Percentiles rank a stretch among this genome's conserved stretches.
These are phyloP conservation scores for Napeogenes sylphis DNA, from an alignment of 2,888 invertebrate genomes.

Conservation along the genomic window DNA sequence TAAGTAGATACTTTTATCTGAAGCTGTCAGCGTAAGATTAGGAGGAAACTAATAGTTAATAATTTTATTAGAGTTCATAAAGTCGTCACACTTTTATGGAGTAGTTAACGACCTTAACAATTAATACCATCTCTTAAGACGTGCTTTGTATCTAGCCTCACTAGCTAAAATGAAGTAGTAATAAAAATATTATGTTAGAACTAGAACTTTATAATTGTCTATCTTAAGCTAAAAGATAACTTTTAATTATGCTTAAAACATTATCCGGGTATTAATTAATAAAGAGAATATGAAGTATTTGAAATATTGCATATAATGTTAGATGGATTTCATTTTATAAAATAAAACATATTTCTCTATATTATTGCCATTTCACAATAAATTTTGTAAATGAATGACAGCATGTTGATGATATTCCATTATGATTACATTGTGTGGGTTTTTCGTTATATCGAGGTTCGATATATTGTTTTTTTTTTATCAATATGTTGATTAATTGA, in stretches of 20 bases:
- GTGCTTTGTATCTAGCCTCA: conserved; percentile 1
- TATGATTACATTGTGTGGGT: no score
- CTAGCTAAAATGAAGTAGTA: background rate
- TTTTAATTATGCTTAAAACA: background rate
- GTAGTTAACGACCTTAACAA: conserved; percentile 4
- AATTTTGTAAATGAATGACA: no score
- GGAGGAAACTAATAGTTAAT: background rate
- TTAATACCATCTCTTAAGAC: conserved; percentile 3
- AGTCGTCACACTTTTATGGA: conserved; percentile 2
- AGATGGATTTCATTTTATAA: no score
- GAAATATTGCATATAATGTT: no score
- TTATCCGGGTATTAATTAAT: background rate
- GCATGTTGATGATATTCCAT: no score
- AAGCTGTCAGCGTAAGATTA: background rate
- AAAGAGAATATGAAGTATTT: no score
- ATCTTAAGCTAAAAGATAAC: background rate
- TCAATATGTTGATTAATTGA: no score
- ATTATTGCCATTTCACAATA: no score
- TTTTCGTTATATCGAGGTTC: no score
- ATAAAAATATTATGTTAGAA: background rate
- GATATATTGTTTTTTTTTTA: no score
- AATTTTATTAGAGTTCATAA: conserved; percentile 2
- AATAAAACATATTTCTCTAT: no score
- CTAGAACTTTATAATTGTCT: background rate
- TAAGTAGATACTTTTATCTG: background rate